A percentile compares a stretch with the other conserved stretches of the same genome.
Evolutionary conservation across 2,113 vertebrate genomes (phyloP).

Genomic region (Diadophis punctatus): DNA sequence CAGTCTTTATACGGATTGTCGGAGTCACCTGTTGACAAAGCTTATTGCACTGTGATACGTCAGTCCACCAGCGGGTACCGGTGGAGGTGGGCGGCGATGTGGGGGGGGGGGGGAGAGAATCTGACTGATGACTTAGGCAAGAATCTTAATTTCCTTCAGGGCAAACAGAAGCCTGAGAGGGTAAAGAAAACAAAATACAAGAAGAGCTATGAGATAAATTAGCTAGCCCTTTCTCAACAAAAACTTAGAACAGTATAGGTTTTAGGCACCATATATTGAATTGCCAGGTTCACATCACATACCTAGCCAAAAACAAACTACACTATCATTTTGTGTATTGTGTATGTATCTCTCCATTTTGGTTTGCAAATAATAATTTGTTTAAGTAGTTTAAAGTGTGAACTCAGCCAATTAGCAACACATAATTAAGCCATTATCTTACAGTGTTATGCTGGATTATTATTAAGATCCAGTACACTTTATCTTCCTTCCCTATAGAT

Average conservation of each 20-base stretch:
- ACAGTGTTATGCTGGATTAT: background rate
- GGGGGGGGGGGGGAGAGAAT: background rate
- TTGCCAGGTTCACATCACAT: background rate
- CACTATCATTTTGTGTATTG: background rate
- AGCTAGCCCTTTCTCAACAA: background rate
- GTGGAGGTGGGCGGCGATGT: background rate
- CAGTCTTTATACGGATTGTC: slow-evolving; percentile 54
- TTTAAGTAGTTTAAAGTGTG: background rate
- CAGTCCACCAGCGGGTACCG: slow-evolving; percentile 55
- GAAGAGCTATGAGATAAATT: background rate
- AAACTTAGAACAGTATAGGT: background rate
- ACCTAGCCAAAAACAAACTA: background rate
- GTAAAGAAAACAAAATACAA: background rate
- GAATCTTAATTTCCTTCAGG: slow-evolving; percentile 26
- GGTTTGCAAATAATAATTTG: background rate
- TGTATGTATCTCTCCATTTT: background rate
- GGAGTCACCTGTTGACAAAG: slow-evolving; percentile 54
- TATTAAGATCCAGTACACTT: background rate
- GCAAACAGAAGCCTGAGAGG: slow-evolving; percentile 1
- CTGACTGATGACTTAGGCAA: background rate
- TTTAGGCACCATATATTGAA: background rate
- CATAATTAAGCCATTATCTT: background rate
- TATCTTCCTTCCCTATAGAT: background rate
- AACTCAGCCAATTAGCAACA: background rate
- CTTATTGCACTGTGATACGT: slow-evolving; percentile 56